A percentile compares a stretch with the other conserved stretches of the same genome.
Conservation (phyloP, 2,113 vertebrate genomes). For the Mesoclemmys tuberculata region DNA sequence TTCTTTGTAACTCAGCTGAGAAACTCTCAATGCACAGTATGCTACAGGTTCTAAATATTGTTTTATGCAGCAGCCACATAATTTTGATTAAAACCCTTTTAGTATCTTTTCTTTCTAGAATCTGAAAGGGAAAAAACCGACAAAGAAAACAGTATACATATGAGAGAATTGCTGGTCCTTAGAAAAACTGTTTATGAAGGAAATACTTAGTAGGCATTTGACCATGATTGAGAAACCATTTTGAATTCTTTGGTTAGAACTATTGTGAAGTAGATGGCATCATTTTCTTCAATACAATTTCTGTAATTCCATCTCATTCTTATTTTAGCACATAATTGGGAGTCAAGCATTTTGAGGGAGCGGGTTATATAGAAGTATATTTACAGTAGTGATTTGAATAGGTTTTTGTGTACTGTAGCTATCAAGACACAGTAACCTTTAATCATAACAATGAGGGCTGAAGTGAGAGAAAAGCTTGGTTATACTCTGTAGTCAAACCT, state of each 20-base stretch:
- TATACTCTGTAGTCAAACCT: constrained; percentile 10
- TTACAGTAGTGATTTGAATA: constrained; percentile 36
- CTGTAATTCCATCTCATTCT: constrained; percentile 36
- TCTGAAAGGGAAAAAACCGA: background rate
- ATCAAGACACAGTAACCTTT: constrained; percentile 46
- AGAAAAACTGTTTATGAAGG: background rate
- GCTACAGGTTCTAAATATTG: background rate
- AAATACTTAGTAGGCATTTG: background rate
- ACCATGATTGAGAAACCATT: background rate
- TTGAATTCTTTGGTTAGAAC: constrained; percentile 8
- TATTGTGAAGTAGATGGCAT: constrained; percentile 19
- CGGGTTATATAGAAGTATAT: constrained; percentile 14
- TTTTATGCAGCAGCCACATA: background rate
- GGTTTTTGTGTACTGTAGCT: constrained; percentile 27
- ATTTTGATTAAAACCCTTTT: constrained; percentile 6
- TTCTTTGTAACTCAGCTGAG: constrained; percentile 32
- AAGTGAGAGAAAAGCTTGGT: constrained; percentile 46
- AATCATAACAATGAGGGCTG: constrained; percentile 22
- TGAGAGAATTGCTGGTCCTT: background rate
- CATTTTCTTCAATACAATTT: constrained; percentile 37
- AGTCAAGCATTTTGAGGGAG: constrained; percentile 33
- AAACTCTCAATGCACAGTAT: background rate
- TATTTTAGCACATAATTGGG: constrained; percentile 54
- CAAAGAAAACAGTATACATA: background rate
- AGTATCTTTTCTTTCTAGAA: background rate